Conservation (phyloP, 2,888 invertebrate species). For the Nemoura dubitans region DNA sequence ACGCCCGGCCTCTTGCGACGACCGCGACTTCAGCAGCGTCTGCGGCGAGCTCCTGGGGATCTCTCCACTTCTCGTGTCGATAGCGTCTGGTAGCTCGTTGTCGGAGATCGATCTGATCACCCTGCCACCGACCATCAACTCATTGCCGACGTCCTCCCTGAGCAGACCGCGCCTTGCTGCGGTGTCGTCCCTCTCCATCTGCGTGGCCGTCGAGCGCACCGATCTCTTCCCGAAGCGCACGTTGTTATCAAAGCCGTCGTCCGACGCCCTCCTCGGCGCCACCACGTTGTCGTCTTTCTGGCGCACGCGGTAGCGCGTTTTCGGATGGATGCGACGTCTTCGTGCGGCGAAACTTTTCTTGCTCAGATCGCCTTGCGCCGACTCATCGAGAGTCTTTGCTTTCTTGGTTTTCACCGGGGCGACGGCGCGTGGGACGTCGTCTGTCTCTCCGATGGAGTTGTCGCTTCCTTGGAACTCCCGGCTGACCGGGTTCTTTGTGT, state of each 20-base stretch:
- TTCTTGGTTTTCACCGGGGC: not conserved
- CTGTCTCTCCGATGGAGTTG: conserved; percentile 7
- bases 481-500: not conserved
- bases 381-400: conserved; percentile 9
- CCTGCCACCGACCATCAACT: not conserved
- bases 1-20: not conserved
- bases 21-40: conserved; percentile 33
- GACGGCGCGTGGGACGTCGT: not conserved
- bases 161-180: not conserved
- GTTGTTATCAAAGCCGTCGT: not conserved
- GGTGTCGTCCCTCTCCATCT: not conserved
- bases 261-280: not conserved
- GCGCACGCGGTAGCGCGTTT: conserved; percentile 27
- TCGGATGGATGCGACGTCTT: conserved; percentile 33
- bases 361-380: not conserved
- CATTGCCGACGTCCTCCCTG: not conserved
- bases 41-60: conserved; percentile 41
- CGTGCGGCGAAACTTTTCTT: not conserved
- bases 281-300: not conserved
- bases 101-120: conserved; percentile 49
- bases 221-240: not conserved
- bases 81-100: conserved; percentile 50
- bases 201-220: not conserved
- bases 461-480: conserved; percentile 1
- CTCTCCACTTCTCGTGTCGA: conserved; percentile 1